A percentile compares a stretch with the other conserved stretches of the same genome.
These are phyloP conservation scores for Formicarius rufipectus DNA, from an alignment of 2,113 vertebrate genomes.

Conservation along the genomic window DNA sequence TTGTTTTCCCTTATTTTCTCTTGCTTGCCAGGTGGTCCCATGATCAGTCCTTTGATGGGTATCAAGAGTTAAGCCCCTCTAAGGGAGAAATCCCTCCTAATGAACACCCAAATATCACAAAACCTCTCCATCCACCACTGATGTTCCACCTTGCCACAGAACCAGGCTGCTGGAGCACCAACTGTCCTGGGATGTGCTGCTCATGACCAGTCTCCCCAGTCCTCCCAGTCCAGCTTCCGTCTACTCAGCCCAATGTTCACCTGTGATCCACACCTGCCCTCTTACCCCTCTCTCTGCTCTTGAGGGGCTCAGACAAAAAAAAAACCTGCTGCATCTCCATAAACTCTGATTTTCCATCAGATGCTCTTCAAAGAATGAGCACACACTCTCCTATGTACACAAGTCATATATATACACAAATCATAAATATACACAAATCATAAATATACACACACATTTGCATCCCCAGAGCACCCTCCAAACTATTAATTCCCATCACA, in stretches of 20 bases:
- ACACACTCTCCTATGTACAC: rapidly evolving
- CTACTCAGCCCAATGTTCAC: background rate
- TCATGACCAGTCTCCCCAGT: background rate
- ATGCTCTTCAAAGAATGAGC: background rate
- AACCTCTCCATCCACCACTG: background rate
- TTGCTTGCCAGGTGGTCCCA: background rate
- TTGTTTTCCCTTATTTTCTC: background rate
- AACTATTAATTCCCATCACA: background rate
- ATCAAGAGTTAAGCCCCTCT: background rate
- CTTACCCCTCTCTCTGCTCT: background rate
- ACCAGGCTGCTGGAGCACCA: background rate
- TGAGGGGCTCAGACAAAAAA: background rate
- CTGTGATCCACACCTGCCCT: background rate
- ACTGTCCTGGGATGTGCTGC: background rate
- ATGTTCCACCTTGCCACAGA: rapidly evolving
- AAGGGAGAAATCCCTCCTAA: background rate
- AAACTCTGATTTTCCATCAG: background rate
- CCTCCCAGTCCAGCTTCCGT: background rate
- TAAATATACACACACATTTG: too few species aligned
- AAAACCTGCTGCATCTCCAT: background rate
- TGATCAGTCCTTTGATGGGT: background rate
- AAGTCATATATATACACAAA: background rate
- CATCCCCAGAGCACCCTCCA: background rate
- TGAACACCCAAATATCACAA: background rate
- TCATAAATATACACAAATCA: background rate